Evolutionary conservation across 2,113 vertebrate species (phyloP).

Genomic region (Proterorhinus semilunaris): DNA sequence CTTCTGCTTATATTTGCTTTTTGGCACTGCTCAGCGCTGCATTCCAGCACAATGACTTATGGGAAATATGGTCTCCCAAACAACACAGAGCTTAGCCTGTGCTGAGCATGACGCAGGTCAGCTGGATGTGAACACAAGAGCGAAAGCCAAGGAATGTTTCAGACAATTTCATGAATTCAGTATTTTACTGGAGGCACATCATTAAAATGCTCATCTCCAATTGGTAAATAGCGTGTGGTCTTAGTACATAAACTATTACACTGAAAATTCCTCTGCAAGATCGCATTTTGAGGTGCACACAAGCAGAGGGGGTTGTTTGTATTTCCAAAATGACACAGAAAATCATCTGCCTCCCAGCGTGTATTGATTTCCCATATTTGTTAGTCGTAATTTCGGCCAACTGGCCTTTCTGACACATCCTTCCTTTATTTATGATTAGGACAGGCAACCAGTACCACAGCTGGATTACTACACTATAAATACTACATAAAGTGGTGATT

Average conservation of each 20-base stretch:
- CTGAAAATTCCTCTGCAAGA: not conserved
- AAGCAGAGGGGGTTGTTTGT: not conserved
- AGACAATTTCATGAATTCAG: conserved; percentile 11
- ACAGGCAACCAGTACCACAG: not conserved
- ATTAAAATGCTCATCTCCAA: not conserved
- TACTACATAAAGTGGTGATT: too few relatives aligned
- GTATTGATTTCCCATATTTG: not conserved
- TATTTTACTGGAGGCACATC: not conserved
- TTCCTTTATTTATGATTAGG: not conserved
- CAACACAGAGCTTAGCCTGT: conserved; percentile 26
- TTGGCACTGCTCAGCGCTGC: conserved; percentile 73
- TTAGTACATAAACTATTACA: not conserved
- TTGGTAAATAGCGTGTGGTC: not conserved
- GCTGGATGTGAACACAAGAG: conserved; percentile 13
- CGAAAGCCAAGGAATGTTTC: conserved; percentile 11
- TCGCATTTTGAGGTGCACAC: not conserved
- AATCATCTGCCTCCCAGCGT: not conserved
- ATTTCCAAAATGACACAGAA: not conserved
- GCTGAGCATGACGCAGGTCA: conserved; percentile 34
- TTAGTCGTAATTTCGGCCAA: not conserved
- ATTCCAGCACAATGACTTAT: conserved; percentile 80
- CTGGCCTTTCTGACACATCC: not conserved
- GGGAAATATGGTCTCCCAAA: conserved; percentile 72
- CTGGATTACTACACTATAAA: too few relatives aligned
- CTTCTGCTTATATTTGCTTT: conserved; percentile 67